Evolutionary conservation across 2,888 invertebrate genomes (phyloP), one percentile per base, ranked within the genome.

Genomic region (Andrena bucephala): DNA sequence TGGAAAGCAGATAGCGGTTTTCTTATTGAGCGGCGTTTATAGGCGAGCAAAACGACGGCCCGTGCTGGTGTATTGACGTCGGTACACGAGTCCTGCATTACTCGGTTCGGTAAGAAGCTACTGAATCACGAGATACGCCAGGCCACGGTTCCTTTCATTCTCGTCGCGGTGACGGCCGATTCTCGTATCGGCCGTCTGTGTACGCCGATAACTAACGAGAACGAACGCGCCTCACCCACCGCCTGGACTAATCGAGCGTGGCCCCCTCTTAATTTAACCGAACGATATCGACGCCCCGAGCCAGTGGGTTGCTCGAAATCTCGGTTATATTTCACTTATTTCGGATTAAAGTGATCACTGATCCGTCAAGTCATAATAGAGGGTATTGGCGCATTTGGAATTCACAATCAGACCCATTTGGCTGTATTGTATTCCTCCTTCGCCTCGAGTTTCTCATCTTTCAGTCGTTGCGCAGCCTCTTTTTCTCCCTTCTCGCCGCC

Each of bases 51-150:
- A 76, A 85, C 71, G 79, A 77, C 65, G 75, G 59, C 57, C 69
- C 63, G 57, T 73, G 76, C 27, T 71, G 60, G 79, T 84, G 83
- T 86, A 87, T 83, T 86, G 84, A 80, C 82, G 84, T 77, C 74
- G 83, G 85, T 90, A 91, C 91, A 91, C 87, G 91, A 87, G 91
- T 91, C 89, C 91, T 90, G 91, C 91, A 91, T 91, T 91, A 91
- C 90, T 89, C 89, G 89, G 84, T 87, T 86, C 88, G 89, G 85
- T 85, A 83, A 86, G 85, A 87, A 89, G 90, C 91, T 90, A 91
- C 91, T 91, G 91, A 91, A 91, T 91, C 91, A 90, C 87, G 87
- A 89, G 90, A 91, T 91, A 90, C 84, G 73, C 85, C 78, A 20
- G 24, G 66, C 77, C 78, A 74, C 79, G 81, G 76, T 66, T 74